Percentiles rank a stretch among this genome's conserved stretches.
Conservation (phyloP, 2,113 vertebrate genomes). For the Callospermophilus lateralis region DNA sequence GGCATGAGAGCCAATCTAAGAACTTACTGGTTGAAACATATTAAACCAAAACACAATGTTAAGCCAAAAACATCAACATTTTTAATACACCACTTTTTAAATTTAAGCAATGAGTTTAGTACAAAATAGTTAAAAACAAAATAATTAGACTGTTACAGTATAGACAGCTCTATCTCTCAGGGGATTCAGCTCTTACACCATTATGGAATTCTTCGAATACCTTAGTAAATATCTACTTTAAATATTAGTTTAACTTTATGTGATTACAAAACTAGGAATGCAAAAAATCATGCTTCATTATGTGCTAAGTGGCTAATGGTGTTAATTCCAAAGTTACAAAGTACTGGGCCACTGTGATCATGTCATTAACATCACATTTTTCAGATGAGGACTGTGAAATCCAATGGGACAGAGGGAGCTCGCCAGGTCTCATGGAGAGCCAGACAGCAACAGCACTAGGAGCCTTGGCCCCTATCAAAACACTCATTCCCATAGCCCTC, state of each 20-base stretch:
- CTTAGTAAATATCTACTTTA: background rate
- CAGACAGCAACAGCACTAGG: background rate
- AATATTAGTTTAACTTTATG: background rate
- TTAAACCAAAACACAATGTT: conserved; percentile 10
- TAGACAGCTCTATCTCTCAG: background rate
- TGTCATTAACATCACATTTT: background rate
- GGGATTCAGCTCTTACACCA: background rate
- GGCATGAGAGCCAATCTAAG: background rate
- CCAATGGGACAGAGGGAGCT: background rate
- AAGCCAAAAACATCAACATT: conserved; percentile 32
- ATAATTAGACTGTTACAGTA: background rate
- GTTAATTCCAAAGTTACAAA: background rate
- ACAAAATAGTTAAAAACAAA: conserved; percentile 41
- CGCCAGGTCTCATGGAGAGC: background rate
- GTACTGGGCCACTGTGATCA: background rate
- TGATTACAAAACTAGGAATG: background rate
- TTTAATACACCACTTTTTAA: conserved; percentile 45
- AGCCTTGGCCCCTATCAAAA: background rate
- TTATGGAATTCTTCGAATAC: background rate
- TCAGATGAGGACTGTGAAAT: background rate
- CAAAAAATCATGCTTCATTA: background rate
- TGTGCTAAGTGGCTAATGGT: no score
- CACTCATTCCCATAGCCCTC: background rate
- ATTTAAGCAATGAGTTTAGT: conserved; percentile 42
- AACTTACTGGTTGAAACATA: conserved; percentile 27